Conservation (phyloP, 2,888 invertebrate species). For the Rugalucina vietnamica region DNA sequence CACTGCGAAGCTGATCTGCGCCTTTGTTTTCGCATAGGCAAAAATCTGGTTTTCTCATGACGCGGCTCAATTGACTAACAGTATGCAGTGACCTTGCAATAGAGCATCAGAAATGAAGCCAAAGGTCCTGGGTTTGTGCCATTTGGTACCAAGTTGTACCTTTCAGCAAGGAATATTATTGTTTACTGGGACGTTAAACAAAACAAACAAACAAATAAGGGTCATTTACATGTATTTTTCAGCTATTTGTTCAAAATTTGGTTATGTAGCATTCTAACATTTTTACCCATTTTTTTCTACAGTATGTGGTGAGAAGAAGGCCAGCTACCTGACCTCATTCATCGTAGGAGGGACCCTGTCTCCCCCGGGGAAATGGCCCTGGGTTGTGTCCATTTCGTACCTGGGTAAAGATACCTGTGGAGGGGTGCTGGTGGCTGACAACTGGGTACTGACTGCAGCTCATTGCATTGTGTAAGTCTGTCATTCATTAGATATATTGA, state of each 20-base stretch:
- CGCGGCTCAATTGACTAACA: no score
- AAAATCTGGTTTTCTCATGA: no score
- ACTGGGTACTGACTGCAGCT: constrained; percentile 77
- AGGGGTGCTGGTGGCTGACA: constrained; percentile 66
- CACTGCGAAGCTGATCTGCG: no score
- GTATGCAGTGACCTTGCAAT: no score
- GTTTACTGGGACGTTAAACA: no score
- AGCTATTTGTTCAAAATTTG: not conserved
- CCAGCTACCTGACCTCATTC: constrained; percentile 62
- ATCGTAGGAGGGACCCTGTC: constrained; percentile 74
- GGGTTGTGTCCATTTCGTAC: constrained; percentile 75
- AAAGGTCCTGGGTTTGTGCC: no score
- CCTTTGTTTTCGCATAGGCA: no score
- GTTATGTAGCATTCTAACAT: not conserved
- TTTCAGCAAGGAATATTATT: no score
- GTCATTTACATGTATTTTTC: no score
- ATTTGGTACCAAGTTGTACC: no score
- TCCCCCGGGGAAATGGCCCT: constrained; percentile 76
- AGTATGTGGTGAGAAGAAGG: constrained; percentile 73
- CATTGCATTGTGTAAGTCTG: constrained; percentile 76
- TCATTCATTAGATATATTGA: constrained; percentile 44
- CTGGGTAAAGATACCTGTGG: constrained; percentile 72
- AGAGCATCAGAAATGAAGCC: no score
- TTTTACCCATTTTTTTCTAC: constrained; percentile 18
- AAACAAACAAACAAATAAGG: no score